These are phyloP conservation scores for Polymixis lichenea DNA, from an alignment of 2,888 invertebrate genomes.

Conservation along the genomic window DNA sequence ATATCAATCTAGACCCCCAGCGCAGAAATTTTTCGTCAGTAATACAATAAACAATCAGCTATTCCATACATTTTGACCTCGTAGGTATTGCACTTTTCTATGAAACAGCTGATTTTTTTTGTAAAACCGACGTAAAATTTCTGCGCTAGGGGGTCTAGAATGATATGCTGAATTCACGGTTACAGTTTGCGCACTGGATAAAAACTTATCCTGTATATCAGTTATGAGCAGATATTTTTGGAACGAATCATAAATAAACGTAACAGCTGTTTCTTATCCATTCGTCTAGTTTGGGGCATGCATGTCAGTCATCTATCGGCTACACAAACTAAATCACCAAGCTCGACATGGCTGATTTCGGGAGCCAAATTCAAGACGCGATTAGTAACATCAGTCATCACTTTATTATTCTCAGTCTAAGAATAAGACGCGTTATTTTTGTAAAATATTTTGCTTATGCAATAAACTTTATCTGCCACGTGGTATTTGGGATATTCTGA, in stretches of 20 bases:
- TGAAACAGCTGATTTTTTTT: too few species aligned
- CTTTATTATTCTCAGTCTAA: slow-evolving; percentile 50
- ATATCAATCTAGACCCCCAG: too few species aligned
- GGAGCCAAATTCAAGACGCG: slow-evolving; percentile 54
- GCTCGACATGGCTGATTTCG: slow-evolving; percentile 41
- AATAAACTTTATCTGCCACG: slow-evolving; percentile 36
- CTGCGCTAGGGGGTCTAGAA: too few species aligned
- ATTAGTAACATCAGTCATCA: slow-evolving; percentile 59
- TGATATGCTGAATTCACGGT: too few species aligned
- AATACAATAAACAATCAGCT: too few species aligned
- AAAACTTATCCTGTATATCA: too few species aligned
- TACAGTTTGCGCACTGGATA: too few species aligned
- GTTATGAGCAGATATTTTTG: slow-evolving; percentile 30
- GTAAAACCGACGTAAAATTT: too few species aligned
- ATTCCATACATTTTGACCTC: too few species aligned
- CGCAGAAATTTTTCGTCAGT: too few species aligned
- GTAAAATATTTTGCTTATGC: slow-evolving; percentile 45
- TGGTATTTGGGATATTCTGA: slow-evolving; percentile 26
- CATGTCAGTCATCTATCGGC: slow-evolving; percentile 55
- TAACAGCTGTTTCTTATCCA: slow-evolving; percentile 55
- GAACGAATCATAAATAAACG: slow-evolving; percentile 22
- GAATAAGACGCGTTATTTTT: slow-evolving; percentile 49
- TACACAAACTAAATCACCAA: slow-evolving; percentile 35
- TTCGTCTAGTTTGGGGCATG: slow-evolving; percentile 40
- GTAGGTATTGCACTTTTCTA: too few species aligned